Base-by-base conservation (phyloP, 1,140 invertebrate genomes). In the Laupala kohalensis region DNA sequence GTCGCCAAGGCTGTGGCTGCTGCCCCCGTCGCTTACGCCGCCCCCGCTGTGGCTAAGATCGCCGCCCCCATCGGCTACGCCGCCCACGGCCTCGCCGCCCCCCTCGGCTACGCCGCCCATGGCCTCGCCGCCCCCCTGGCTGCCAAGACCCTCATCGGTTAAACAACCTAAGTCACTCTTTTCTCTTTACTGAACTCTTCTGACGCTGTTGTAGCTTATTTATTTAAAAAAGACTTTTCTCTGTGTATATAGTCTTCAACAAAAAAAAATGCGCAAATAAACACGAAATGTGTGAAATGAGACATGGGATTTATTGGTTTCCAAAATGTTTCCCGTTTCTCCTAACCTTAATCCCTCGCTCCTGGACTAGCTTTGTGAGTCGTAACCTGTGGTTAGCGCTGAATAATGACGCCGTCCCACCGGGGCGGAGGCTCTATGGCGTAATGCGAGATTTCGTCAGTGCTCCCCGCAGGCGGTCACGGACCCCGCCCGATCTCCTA, bases 1-100 rank as follows among this genome's bases (percentile, higher is more conserved):
- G 72, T 69, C 67, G 65, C 28, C 25, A 84, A 84, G 75, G 82
- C 85, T 75, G 79, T 83, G 27, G 81, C 83, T 5, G 77, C 80
- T n/a, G 70, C 71, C 0, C 66, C 67, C 5, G 71, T 64, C 19
- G 71, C 71, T 23, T 63, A 62, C 23, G 71, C 66, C n/a, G 24
- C 24, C 30, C 69, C 71, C 12, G 29, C 67, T 26, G 53, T 72
- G 13, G 71, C 71, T 4, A 3, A 13, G 5, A 25, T 12, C 53
- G 67, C 71, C 67, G 29, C 66, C 64, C 67, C n/a, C 23, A 67
- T 67, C 4, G 5, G 5, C 15, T 28, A 9, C 53, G 67, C 71
- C 67, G 29, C 66, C 64, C 67, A 29, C 23, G 23, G 28, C 4
- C 67, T 67, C 15, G n/a, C 69, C 19, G 71, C 29, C 24, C 65